Evolutionary conservation across 2,113 vertebrate genomes (phyloP).

Genomic region (Odobenus rosmarus): DNA sequence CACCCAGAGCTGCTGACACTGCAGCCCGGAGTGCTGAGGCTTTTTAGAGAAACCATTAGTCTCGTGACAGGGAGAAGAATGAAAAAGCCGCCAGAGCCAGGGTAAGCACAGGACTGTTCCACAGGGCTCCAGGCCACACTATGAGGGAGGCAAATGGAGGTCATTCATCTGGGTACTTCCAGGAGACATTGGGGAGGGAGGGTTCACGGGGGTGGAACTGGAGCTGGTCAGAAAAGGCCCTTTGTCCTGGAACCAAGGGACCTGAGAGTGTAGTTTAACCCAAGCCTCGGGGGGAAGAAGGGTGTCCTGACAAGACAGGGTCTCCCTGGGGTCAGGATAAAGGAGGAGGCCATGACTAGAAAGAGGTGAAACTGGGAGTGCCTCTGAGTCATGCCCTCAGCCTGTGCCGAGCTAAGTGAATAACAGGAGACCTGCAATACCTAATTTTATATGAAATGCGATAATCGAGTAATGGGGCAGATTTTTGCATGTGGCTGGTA

Average conservation of each 20-base stretch:
- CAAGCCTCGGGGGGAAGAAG: slow-evolving; percentile 10
- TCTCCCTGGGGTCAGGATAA: slow-evolving; percentile 37
- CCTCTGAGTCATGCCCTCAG: slow-evolving; percentile 68
- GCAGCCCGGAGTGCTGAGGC: slow-evolving; percentile 60
- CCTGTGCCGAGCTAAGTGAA: slow-evolving; percentile 42
- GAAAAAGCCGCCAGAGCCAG: not conserved
- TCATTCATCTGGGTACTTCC: not conserved
- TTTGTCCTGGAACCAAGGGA: not conserved
- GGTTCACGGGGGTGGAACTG: not conserved
- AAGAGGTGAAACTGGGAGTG: slow-evolving; percentile 53
- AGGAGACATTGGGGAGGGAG: not conserved
- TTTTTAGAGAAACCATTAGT: slow-evolving; percentile 67
- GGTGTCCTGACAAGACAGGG: not conserved
- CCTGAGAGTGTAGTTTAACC: not conserved
- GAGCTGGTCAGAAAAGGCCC: slow-evolving; percentile 10
- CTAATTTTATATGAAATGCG: slow-evolving; percentile 65
- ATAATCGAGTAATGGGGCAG: slow-evolving; percentile 47
- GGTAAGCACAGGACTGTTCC: not conserved
- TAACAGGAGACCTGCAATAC: slow-evolving; percentile 56
- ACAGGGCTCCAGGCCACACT: not conserved
- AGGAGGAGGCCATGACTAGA: slow-evolving; percentile 41
- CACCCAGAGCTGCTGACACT: slow-evolving; percentile 80
- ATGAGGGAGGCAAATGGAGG: not conserved
- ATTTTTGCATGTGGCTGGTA: slow-evolving; percentile 57
- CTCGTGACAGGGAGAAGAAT: slow-evolving; percentile 54